Base-by-base conservation (phyloP, 2,113 vertebrate species). In the Cacatua alba region DNA sequence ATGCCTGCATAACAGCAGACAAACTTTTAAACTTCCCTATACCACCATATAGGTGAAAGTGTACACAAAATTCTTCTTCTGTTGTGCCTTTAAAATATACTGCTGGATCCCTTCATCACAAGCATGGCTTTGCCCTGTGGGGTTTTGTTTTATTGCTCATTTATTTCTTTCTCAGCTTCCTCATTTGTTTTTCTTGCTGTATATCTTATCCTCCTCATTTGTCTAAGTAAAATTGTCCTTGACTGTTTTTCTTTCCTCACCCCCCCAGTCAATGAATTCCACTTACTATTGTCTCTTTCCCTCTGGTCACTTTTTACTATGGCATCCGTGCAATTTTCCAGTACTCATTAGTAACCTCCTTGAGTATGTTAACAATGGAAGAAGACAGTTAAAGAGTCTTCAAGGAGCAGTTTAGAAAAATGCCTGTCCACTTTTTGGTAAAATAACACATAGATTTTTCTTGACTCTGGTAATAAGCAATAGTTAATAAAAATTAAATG, bases 171-270 rank as follows among this genome's bases (percentile, higher is more conserved):
- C 68, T 93, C 82, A 94, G 82, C 13, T 55, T 92, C 29, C 33
- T 97, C 85, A 95, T 98, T 97, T 97, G 71, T 97, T 97, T 97
- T 96, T 75, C 79, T 97, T 85, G 51, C 92, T 96, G 44, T 95
- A 92, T 94, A 93, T 95, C 72, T 96, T 91, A 92, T 92, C 65
- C 69, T 96, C 49, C 65, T 97, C 87, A 75, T 97, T 98, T 97
- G 78, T 97, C 96, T 97, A 95, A 96, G 84, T 85, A 96, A 96
- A 95, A 95, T 77, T 95, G 65, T 95, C 91, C 86, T 97, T 97
- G 86, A 76, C 46, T 68, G 3, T 89, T 97, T 92, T 83, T 77
- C 44, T 37, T 91, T 86, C 65, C 63, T 65, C 62, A 35, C 3
- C 23, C 23, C 44, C 19, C 16, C 72, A 46, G 10, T 52, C 44